Base-by-base conservation (phyloP, 2,888 invertebrate species). In the Alitta virens region DNA sequence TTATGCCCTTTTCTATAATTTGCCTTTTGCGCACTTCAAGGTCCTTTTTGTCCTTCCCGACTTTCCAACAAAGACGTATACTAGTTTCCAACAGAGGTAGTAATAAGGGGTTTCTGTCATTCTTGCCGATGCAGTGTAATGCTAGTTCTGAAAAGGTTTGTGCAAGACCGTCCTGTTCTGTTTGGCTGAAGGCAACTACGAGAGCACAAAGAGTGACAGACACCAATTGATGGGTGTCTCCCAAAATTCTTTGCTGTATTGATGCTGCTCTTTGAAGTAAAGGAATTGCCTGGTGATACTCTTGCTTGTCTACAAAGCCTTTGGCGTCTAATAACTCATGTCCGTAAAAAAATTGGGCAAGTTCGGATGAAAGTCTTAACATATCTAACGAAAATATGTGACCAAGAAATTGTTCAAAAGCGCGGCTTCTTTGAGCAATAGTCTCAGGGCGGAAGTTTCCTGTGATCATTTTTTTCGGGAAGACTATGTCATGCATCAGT, bases 361-460 rank as follows among this genome's bases (percentile, higher is more conserved):
- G 76, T 61, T 79, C 77, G 24, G 67, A 53, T 1, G 78, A 78
- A 51, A 75, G 74, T 26, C 80, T 66, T 2, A 82, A 60, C n/a
- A 69, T 66, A 57, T 78, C 76, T 14, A 75, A 66, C 16, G 77
- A 74, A 63, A 75, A 78, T 1, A 82, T 61, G 62, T 81, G 78
- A 21, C 75, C 73, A 2, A 83, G 73, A 62, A 79, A 80, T 62
- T 82, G 81, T 63, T 82, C 81, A 70, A 83, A 83, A 1, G 80
- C 79, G 40, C 80, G 71, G 58, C 81, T 82, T 59, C 82, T 64
- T 63, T 67, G 74, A 2, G 79, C 79, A 33, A 78, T 80, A 16
- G 81, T 83, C 43, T 79, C 78, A 21, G 77, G 73, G 1, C 75
- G 78, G 66, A 82, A 83, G 67, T 83, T 83, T 2, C 82, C 81